Percentiles rank a stretch among this genome's conserved stretches.
Evolutionary conservation across 1,140 invertebrate species (phyloP).

Genomic region (Scaptomyza montana): DNA sequence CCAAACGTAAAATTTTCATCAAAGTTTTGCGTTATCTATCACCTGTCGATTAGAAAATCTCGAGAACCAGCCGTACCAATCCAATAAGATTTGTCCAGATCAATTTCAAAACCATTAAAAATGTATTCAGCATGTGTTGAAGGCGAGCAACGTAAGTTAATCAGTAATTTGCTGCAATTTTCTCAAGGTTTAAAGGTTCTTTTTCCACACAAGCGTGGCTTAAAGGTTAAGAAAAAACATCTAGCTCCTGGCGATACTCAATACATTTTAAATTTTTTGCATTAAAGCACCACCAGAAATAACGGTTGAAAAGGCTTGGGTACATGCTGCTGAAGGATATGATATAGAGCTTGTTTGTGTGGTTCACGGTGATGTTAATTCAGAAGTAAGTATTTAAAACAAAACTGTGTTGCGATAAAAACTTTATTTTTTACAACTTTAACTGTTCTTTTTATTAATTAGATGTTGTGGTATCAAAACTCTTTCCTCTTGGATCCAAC

Average conservation of each 20-base stretch:
- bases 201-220: too few relatives aligned
- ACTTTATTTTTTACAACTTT: neutral
- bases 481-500: slow-evolving; percentile 85
- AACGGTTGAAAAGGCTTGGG: slow-evolving; percentile 84
- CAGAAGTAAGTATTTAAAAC: slow-evolving; percentile 78
- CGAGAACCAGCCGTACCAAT: too few relatives aligned
- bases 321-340: slow-evolving; percentile 85
- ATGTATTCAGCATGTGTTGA: too few relatives aligned
- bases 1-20: too few relatives aligned
- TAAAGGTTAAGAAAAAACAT: too few relatives aligned
- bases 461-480: slow-evolving; percentile 87
- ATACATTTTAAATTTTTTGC: neutral
- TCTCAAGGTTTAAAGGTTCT: too few relatives aligned
- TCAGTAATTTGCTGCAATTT: too few relatives aligned
- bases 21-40: too few relatives aligned
- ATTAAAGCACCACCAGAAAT: slow-evolving; percentile 84
- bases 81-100: too few relatives aligned
- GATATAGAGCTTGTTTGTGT: slow-evolving; percentile 85
- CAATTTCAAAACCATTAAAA: too few relatives aligned
- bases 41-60: too few relatives aligned
- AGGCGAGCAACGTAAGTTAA: too few relatives aligned
- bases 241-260: neutral
- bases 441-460: slow-evolving; percentile 4
- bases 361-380: slow-evolving; percentile 84
- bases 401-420: neutral